These are phyloP conservation scores for Streblospio benedicti DNA, from an alignment of 1,140 invertebrate genomes.

Conservation along the genomic window DNA sequence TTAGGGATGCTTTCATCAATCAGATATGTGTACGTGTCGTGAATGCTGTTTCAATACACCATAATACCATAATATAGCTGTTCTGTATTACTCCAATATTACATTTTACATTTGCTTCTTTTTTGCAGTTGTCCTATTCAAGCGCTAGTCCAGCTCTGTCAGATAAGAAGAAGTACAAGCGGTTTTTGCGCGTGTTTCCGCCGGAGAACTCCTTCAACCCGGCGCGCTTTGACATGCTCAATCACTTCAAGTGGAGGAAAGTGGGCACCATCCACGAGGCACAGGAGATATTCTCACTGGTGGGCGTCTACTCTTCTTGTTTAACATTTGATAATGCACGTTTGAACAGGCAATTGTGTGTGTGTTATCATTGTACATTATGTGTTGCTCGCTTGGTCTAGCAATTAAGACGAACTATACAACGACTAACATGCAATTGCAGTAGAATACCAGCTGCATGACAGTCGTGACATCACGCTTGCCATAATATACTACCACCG, in stretches of 20 bases:
- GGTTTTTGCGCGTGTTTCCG: conserved; percentile 26
- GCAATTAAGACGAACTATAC: too few species aligned
- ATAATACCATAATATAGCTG: not conserved
- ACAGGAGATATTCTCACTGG: conserved; percentile 9
- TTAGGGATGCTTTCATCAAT: not conserved
- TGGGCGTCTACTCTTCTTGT: not conserved
- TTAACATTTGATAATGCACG: not conserved
- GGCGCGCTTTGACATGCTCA: conserved; percentile 11
- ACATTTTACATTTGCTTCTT: too few species aligned
- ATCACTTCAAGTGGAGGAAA: conserved; percentile 13
- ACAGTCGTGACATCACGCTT: too few species aligned
- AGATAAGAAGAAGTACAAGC: conserved; percentile 20
- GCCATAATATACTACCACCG: too few species aligned
- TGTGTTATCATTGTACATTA: too few species aligned
- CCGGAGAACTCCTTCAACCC: conserved; percentile 21
- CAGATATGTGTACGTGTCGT: not conserved
- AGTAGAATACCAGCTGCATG: too few species aligned
- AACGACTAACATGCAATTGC: too few species aligned
- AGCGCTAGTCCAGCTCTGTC: conserved; percentile 28
- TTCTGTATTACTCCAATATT: too few species aligned
- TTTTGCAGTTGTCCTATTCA: conserved; percentile 27
- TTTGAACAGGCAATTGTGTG: not conserved
- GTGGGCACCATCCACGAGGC: conserved; percentile 14
- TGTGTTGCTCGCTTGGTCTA: too few species aligned
- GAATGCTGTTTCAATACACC: not conserved